phyloP scores from a whole-genome alignment of 2,113 vertebrate genomes.

The Callionymus lyra region DNA sequence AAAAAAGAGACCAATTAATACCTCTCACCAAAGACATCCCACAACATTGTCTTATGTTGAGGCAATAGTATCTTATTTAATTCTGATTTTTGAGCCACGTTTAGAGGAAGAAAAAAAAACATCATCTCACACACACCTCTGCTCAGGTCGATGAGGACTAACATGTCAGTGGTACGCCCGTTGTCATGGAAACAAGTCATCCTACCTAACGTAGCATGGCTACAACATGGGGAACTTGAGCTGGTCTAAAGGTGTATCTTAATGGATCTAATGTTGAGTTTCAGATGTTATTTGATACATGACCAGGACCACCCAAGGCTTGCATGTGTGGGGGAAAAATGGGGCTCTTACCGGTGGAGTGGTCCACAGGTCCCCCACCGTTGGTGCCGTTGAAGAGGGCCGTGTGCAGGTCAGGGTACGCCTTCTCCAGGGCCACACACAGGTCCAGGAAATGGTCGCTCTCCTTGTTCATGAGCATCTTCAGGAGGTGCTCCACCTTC shows the following conservation, averaged over 20 bases:
- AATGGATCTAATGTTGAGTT: no score
- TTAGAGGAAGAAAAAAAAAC: constrained; percentile 2
- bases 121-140: constrained; percentile 15
- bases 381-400: constrained; percentile 81
- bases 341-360: constrained; percentile 64
- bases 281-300: no score
- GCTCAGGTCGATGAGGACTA: constrained; percentile 29
- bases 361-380: constrained; percentile 70
- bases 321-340: no score
- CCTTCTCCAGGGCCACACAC: constrained; percentile 91
- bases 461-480: constrained; percentile 89
- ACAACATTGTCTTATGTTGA: no score
- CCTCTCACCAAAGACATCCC: no score
- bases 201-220: constrained; percentile 37
- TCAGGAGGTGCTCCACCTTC: constrained; percentile 87
- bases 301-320: no score
- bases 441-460: constrained; percentile 92
- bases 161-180: constrained; percentile 21
- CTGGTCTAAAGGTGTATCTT: neutral
- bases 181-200: constrained; percentile 66
- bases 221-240: constrained; percentile 14
- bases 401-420: constrained; percentile 85
- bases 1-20: no score
- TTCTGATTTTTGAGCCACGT: constrained; percentile 12
- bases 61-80: no score